A percentile compares a stretch with the other conserved stretches of the same genome.
phyloP scores from a whole-genome alignment of 1,140 invertebrate species.

The Araneus ventricosus region DNA sequence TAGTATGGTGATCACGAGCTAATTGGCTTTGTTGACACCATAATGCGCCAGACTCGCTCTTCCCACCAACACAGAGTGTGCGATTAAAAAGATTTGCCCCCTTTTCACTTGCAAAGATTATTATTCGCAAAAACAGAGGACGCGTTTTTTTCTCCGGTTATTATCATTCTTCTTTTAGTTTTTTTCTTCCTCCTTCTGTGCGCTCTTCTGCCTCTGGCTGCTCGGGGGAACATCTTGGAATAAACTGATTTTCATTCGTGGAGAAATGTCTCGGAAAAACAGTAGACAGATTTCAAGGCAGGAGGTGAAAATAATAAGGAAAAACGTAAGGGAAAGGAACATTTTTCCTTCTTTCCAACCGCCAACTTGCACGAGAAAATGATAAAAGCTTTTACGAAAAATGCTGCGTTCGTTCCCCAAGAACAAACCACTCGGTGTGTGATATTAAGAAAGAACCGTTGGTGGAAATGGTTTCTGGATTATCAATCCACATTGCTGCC shows the following conservation, averaged over 20 bases:
- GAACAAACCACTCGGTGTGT: not conserved
- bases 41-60: constrained; percentile 46
- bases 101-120: constrained; percentile 70
- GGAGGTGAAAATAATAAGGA: not conserved
- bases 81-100: constrained; percentile 71
- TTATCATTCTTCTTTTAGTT: not conserved
- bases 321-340: not conserved
- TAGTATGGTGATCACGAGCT: constrained; percentile 71
- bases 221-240: constrained; percentile 53
- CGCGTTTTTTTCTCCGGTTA: not conserved
- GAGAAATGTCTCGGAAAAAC: constrained; percentile 68
- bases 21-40: constrained; percentile 70
- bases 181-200: too few relatives aligned
- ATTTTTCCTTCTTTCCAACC: not conserved
- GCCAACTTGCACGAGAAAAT: constrained; percentile 29
- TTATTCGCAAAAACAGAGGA: constrained; percentile 64
- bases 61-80: constrained; percentile 46
- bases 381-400: constrained; percentile 68
- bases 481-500: constrained; percentile 41
- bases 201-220: not conserved
- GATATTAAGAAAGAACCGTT: constrained; percentile 51
- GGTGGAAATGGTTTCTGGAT: constrained; percentile 39
- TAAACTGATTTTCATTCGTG: constrained; percentile 73
- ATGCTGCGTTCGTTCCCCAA: not conserved
- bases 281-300: constrained; percentile 17